Base-by-base conservation (phyloP, 1,140 invertebrate species). In the Cherax destructor region DNA sequence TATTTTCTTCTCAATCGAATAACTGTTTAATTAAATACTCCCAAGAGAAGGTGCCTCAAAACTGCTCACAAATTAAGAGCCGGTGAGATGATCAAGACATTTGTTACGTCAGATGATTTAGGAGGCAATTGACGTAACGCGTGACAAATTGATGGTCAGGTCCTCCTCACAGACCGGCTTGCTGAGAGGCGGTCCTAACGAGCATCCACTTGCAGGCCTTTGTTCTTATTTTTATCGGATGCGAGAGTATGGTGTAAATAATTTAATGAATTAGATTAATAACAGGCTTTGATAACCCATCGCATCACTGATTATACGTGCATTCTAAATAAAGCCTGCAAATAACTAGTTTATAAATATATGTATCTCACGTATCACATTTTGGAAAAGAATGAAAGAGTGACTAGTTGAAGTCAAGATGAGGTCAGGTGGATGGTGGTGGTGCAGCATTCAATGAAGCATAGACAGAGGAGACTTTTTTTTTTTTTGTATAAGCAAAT, bases 41-140 rank as follows among this genome's bases (percentile, higher is more conserved):
- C 61, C 21, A 6, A 30, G 24, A 69, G 30, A 49, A 83, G 81
- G 81, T 83, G 56, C 59, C 47, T 83, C 30, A 83, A 69, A 69
- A 69, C 59, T 30, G 59, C 61, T 83, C 11, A 69, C 16, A 83
- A 56, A 47, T 83, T 41, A 83, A 83, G 81, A 83, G 61, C 21
- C 65, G 81, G 81, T 52, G 81, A 83, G 59, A 47, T 21, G 81
- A 83, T 83, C 81, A 69, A 83, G 81, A 83, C 81, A 83, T 83
- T 65, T 49, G 59, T 83, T 83, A 69, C 56, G 69, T 65, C 56
- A 21, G 56, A 65, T 83, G 81, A 83, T 83, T 69, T 83, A 83
- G 4, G 30, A 49, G 59, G 4, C 59, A 56, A 65, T 30, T 69
- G 81, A 83, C 81, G 81, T 41, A 83, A 69, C 59, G 81, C 81